Evolutionary conservation across 2,113 vertebrate species (phyloP).

Genomic region (Baryphthengus martii): DNA sequence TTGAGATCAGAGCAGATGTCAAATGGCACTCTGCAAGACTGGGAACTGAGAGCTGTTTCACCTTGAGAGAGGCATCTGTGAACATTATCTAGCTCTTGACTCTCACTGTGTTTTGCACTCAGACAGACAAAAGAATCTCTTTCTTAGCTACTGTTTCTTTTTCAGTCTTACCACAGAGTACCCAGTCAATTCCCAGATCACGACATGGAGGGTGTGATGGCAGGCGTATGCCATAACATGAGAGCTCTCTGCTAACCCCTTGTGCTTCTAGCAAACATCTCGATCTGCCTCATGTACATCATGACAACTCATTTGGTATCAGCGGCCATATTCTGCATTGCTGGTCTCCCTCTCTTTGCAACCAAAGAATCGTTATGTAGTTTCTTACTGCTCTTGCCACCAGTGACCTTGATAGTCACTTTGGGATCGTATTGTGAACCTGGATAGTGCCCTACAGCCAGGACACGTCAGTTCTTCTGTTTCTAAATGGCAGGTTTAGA

Average conservation of each 20-base stretch:
- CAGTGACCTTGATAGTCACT: fast-evolving
- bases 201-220: no score
- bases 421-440: not conserved
- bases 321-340: not conserved
- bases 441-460: not conserved
- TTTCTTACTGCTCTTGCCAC: not conserved
- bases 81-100: not conserved
- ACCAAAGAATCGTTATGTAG: not conserved
- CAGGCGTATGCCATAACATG: not conserved
- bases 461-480: not conserved
- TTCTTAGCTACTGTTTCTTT: not conserved
- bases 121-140: not conserved
- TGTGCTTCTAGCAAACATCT: not conserved
- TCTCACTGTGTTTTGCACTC: not conserved
- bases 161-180: not conserved
- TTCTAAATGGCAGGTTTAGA: not conserved
- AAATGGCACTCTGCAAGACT: not conserved
- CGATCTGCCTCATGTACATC: not conserved
- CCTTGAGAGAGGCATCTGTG: not conserved
- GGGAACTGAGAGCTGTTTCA: not conserved
- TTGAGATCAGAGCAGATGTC: not conserved
- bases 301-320: not conserved
- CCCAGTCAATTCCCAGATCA: not conserved
- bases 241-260: not conserved
- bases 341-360: not conserved